Percentiles rank a stretch among this genome's conserved stretches.
These are phyloP conservation scores for Limnothrissa miodon DNA, from an alignment of 2,113 vertebrate genomes.

Conservation along the genomic window DNA sequence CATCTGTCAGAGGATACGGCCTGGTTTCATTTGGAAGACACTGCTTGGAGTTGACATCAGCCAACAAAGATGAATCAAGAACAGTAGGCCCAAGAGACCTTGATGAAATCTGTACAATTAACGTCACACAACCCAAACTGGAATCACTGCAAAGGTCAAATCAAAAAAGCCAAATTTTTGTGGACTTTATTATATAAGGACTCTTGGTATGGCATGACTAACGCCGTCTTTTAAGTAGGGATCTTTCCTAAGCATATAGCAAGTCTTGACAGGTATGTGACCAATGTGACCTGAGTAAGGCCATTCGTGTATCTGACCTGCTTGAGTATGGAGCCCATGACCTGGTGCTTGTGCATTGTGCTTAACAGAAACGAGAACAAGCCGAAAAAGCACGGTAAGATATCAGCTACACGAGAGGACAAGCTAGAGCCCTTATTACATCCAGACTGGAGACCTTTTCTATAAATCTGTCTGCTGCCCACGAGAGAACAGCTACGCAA, in stretches of 20 bases:
- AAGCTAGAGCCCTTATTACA: background rate
- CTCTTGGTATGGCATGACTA: background rate
- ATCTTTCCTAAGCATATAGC: too few relatives aligned
- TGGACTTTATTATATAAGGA: background rate
- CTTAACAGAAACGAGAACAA: background rate
- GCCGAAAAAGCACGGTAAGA: background rate
- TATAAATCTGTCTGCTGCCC: constrained; percentile 15
- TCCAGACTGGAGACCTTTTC: background rate
- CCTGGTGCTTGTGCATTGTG: background rate
- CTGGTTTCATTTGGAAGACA: constrained; percentile 63
- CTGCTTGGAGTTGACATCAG: constrained; percentile 55
- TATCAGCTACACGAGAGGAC: background rate
- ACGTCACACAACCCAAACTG: constrained; percentile 47
- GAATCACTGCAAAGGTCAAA: background rate
- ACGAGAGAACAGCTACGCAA: background rate
- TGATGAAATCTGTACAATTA: constrained; percentile 44
- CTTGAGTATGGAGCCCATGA: background rate
- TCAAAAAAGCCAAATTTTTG: background rate
- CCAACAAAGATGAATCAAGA: constrained; percentile 71
- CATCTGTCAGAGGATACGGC: constrained; percentile 65
- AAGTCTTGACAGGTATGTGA: too few relatives aligned
- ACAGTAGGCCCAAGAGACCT: constrained; percentile 69
- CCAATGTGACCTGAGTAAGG: too few relatives aligned
- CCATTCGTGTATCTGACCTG: too few relatives aligned
- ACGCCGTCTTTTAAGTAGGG: background rate